Conservation (phyloP, 2,888 invertebrate genomes). For the Melipona bicolor region DNA sequence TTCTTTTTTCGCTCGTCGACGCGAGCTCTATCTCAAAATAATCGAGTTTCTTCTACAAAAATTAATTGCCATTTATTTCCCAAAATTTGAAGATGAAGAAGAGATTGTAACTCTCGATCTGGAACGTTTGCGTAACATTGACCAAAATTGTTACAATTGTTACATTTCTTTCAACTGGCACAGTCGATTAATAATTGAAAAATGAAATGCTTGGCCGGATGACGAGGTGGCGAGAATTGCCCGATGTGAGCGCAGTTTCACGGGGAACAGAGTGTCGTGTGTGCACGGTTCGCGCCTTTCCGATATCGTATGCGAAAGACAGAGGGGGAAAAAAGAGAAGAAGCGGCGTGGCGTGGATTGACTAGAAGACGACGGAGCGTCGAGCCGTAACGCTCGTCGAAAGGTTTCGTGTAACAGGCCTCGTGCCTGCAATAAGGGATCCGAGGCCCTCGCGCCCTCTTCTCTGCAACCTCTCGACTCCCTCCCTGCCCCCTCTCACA, state of each 20-base stretch:
- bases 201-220: no score
- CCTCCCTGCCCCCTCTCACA: conserved; percentile 59
- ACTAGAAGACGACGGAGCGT: conserved; percentile 25
- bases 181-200: no score
- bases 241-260: neutral
- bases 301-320: conserved; percentile 39
- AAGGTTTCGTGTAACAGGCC: conserved; percentile 71
- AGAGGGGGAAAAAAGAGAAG: conserved; percentile 20
- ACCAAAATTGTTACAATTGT: no score
- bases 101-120: no score
- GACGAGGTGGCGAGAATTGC: no score
- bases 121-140: no score
- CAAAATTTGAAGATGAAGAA: no score
- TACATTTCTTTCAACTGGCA: no score
- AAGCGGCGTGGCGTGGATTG: neutral
- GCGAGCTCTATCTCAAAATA: no score
- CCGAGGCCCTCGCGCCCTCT: conserved; percentile 60
- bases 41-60: no score
- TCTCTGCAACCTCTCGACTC: conserved; percentile 53
- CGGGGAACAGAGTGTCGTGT: neutral
- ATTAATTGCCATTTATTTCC: no score
- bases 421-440: conserved; percentile 75
- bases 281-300: conserved; percentile 11
- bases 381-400: conserved; percentile 60
- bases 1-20: conserved; percentile 30